A percentile compares a stretch with the other conserved stretches of the same genome.
phyloP scores from a whole-genome alignment of 2,113 vertebrate species.

The Merops nubicus region DNA sequence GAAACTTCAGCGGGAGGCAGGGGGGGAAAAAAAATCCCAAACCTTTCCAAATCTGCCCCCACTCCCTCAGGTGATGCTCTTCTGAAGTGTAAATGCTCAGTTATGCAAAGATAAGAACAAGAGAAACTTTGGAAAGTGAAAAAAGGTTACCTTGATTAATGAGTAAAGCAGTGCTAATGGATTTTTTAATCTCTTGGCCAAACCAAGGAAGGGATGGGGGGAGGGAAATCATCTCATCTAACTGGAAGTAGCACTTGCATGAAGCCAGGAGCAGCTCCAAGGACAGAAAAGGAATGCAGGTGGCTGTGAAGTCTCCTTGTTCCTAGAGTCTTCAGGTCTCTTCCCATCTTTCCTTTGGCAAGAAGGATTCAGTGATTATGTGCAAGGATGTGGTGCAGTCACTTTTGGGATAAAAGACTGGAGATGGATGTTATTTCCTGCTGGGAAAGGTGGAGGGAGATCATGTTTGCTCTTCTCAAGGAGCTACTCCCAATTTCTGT shows the following conservation, averaged over 20 bases:
- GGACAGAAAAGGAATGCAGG: background rate
- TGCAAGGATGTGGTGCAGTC: background rate
- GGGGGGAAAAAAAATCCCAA: accelerated
- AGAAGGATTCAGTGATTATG: background rate
- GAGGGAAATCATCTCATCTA: background rate
- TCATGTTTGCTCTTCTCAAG: background rate
- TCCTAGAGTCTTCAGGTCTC: background rate
- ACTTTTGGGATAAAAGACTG: background rate
- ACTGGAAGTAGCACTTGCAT: background rate
- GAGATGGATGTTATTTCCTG: background rate
- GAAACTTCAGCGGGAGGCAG: background rate
- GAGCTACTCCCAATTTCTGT: background rate
- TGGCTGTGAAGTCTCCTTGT: background rate
- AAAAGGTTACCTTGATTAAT: conserved; percentile 57
- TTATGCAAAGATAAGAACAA: conserved; percentile 66
- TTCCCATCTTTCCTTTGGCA: background rate
- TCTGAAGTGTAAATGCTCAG: conserved; percentile 40
- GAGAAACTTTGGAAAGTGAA: conserved; percentile 56
- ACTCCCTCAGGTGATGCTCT: conserved; percentile 50
- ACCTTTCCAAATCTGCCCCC: conserved; percentile 28
- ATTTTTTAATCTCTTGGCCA: conserved; percentile 34
- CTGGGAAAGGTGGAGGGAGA: background rate
- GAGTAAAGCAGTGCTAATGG: conserved; percentile 44
- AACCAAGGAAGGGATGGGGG: background rate
- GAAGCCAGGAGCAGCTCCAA: background rate